Evolutionary conservation across 2,888 invertebrate genomes (phyloP).

Genomic region (Netelia fuscicornis): DNA sequence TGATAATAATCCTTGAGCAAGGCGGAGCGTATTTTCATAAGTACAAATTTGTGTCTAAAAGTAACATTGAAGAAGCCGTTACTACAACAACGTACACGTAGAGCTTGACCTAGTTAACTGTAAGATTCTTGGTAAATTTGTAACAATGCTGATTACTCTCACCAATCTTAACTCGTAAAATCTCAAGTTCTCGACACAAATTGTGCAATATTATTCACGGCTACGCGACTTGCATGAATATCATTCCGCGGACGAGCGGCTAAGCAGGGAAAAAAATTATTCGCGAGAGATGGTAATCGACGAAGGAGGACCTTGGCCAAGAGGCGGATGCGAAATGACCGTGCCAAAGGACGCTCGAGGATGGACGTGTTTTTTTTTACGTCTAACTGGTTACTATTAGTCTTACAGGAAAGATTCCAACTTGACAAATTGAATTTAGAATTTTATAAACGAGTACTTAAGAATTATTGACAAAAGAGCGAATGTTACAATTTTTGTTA

Average conservation of each 20-base stretch:
- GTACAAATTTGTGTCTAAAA: background rate
- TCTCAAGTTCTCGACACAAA: conserved; percentile 28
- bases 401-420: too few species aligned
- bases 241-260: background rate
- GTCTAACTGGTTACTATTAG: background rate
- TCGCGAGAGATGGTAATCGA: conserved; percentile 16
- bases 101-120: conserved; percentile 32
- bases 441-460: background rate
- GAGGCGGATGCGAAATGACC: conserved; percentile 24
- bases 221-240: background rate
- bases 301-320: conserved; percentile 28
- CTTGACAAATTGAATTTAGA: too few species aligned
- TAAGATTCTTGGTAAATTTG: conserved; percentile 20
- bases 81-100: background rate
- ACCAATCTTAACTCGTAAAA: conserved; percentile 23
- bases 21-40: background rate
- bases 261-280: conserved; percentile 21
- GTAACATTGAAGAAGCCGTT: conserved; percentile 6
- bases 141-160: background rate
- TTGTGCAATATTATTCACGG: conserved; percentile 35
- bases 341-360: conserved; percentile 16
- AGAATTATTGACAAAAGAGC: background rate
- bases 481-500: background rate
- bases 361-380: background rate
- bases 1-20: background rate